Evolutionary conservation across 92 coral and sea anemone genomes (phyloP).

Genomic region (Parazoanthus atlanticus): DNA sequence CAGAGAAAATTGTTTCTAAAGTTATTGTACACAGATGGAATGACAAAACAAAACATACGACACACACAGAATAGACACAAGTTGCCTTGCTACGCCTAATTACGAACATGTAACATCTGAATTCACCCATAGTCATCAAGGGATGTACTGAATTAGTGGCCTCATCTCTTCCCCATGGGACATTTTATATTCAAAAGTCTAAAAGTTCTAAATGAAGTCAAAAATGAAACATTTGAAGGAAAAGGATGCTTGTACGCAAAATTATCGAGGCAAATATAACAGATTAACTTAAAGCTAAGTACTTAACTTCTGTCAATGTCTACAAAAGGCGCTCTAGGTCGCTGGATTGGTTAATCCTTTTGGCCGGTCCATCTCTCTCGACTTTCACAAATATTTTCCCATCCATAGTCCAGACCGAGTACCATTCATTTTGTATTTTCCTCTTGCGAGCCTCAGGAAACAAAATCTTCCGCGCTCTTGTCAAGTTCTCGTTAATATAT

Average conservation of each 20-base stretch:
- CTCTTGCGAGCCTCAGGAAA: not conserved
- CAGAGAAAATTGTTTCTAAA: not conserved
- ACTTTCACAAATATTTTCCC: constrained; percentile 14
- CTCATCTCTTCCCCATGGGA: not conserved
- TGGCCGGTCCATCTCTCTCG: constrained; percentile 2
- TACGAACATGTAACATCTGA: not conserved
- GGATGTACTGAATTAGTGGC: not conserved
- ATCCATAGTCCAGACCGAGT: constrained; percentile 7
- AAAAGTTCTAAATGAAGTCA: no score
- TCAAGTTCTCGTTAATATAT: not conserved
- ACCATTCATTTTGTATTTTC: constrained; percentile 7
- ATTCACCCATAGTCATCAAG: not conserved
- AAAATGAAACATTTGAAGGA: no score
- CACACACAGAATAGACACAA: not conserved
- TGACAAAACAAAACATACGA: not conserved
- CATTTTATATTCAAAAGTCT: no score
- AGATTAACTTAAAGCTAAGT: not conserved
- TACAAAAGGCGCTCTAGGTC: no score
- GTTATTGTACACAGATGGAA: not conserved
- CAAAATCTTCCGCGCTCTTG: constrained; percentile 3
- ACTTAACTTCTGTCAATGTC: not conserved
- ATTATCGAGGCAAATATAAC: no score
- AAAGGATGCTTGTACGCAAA: no score
- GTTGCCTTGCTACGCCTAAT: not conserved
- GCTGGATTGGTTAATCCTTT: not conserved